Evolutionary conservation across 2,797 vertebrate genomes (phyloP), one percentile per base, ranked within the genome.

Genomic region (Cossypha polioptera): DNA sequence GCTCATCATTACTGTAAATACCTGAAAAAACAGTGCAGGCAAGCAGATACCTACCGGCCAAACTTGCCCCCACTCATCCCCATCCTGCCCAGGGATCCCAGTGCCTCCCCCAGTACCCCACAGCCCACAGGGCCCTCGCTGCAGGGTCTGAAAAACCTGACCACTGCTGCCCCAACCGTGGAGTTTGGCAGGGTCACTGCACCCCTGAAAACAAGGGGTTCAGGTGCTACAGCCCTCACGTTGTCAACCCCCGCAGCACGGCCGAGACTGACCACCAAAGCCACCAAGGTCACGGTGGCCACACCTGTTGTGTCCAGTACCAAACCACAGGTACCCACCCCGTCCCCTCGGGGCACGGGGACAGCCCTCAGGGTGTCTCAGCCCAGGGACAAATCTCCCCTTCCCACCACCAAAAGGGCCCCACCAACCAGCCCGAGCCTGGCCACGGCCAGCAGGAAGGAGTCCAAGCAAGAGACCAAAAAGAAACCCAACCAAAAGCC

Each of bases 1-100:
- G 98, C 99, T 98, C 98, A 99, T 95, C 98, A 99, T 98, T 99
- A 99, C 98, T 99, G 99, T 98, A 98, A 99, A 98, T 98, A 99
- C 98, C 98, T 99, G 97, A 99, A 99, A 97, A 99, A 99, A 97
- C 99, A 99, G 68, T 99, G 99, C 97, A 98, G 99, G 97, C 99
- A 99, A 95, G 98, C 98, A 13, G 99, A 99, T 78, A 98, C 97
- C 1, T 98, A 98, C 97, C 98, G 98, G 98, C 98, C 99, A 5
- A 97, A 96, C 79, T 95, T 99, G 88, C 98, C 98, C 24, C 97
- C 98, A 11, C 96, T 99, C 81, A 94, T 98, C 87, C 99, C 98
- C 55, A 95, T 98, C 45, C 92, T 99, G 90, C 96, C 98, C 67
- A 97, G 93, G 65, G 97, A 98, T 74, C 95, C 97, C 76, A 98